Evolutionary conservation across 2,797 vertebrate genomes (phyloP).

Genomic region (Alcedo quadribrachys): DNA sequence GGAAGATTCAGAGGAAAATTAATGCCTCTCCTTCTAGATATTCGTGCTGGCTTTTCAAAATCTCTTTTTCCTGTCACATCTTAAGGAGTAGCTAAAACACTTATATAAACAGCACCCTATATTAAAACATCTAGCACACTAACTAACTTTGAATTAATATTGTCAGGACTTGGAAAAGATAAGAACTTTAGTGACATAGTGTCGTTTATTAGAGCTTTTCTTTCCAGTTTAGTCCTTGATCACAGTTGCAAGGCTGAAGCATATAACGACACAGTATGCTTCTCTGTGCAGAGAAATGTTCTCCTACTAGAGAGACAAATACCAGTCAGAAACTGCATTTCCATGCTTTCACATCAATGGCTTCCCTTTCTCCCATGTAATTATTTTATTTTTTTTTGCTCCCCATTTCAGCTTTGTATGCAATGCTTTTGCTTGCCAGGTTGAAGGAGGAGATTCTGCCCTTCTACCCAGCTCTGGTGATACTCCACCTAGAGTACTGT

Average conservation of each 20-base stretch:
- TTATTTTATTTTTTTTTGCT: not conserved
- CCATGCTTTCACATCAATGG: not conserved
- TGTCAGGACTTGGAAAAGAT: not conserved
- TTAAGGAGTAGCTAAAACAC: not conserved
- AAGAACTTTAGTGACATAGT: not conserved
- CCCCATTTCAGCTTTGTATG: not conserved
- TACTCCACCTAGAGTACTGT: not conserved
- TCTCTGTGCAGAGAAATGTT: not conserved
- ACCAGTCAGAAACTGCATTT: not conserved
- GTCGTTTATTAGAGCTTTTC: not conserved
- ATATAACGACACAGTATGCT: not conserved
- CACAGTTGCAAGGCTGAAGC: not conserved
- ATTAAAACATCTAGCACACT: not conserved
- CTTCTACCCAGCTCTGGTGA: not conserved
- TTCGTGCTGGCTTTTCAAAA: not conserved
- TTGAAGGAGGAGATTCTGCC: not conserved
- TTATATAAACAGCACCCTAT: not conserved
- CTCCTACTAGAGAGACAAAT: conserved; percentile 11
- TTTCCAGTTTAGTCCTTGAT: not conserved
- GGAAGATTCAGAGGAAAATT: not conserved
- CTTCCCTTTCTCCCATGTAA: not conserved
- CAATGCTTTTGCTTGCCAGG: not conserved
- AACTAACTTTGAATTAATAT: not conserved
- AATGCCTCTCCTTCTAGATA: not conserved
- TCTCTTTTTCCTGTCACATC: not conserved